Conservation (phyloP, 1,140 invertebrate species). For the Drosophila quadrilineata region DNA sequence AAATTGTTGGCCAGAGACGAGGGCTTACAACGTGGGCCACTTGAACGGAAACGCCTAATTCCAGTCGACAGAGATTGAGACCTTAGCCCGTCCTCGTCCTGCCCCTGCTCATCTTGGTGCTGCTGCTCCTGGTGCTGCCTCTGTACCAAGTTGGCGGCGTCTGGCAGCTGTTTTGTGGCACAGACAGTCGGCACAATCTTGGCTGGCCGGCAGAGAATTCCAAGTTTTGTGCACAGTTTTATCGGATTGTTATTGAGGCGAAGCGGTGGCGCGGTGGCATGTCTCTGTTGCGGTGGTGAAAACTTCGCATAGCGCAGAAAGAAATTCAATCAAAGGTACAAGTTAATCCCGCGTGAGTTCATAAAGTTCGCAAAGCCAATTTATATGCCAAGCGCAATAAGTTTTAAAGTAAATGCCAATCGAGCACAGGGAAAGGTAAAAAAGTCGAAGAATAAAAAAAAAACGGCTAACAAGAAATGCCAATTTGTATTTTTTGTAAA, state of each 20-base stretch:
- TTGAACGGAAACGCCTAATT: conserved; percentile 76
- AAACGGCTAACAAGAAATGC: conserved; percentile 1
- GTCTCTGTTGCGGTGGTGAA: conserved; percentile 11
- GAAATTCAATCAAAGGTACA: conserved; percentile 80
- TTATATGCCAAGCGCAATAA: conserved; percentile 58
- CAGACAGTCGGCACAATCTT: conserved; percentile 27
- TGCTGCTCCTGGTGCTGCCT: no score
- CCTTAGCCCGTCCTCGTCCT: neutral
- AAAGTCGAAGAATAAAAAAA: neutral
- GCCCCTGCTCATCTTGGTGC: neutral
- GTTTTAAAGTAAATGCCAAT: conserved; percentile 34
- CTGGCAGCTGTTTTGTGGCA: conserved; percentile 65
- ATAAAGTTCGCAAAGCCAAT: conserved; percentile 76
- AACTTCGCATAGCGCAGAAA: conserved; percentile 42
- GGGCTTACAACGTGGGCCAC: conserved; percentile 36
- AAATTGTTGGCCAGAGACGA: conserved; percentile 52
- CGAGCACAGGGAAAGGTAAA: neutral
- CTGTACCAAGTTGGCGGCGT: no score
- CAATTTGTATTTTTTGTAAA: conserved; percentile 32
- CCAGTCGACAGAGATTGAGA: conserved; percentile 66
- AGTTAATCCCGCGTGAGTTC: conserved; percentile 79
- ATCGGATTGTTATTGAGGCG: conserved; percentile 50
- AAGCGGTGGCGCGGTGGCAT: conserved; percentile 11
- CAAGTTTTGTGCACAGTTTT: conserved; percentile 47
- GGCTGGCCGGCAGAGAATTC: conserved; percentile 24